phyloP scores from a whole-genome alignment of 2,888 invertebrate genomes.

The Trissolcus brochymenae region DNA sequence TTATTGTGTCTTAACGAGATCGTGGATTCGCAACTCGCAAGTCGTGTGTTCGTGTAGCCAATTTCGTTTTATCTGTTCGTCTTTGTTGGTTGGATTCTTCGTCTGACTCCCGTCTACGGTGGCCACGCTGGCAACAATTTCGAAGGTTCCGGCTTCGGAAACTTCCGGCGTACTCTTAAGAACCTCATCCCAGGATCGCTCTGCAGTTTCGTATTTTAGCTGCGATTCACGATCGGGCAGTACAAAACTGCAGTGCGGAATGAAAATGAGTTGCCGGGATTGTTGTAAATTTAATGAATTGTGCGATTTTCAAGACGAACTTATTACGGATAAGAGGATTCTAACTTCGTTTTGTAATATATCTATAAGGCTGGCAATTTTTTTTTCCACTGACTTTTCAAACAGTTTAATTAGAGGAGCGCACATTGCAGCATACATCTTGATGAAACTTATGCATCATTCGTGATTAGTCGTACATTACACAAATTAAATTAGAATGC shows the following conservation, averaged over 20 bases:
- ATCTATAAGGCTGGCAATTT: constrained; percentile 15
- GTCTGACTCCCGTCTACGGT: constrained; percentile 26
- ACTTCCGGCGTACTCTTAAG: constrained; percentile 58
- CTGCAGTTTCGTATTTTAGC: constrained; percentile 57
- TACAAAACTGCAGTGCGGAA: constrained; percentile 55
- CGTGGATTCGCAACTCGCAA: constrained; percentile 60
- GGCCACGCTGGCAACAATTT: constrained; percentile 50
- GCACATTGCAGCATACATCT: constrained; percentile 14
- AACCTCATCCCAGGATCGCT: constrained; percentile 50
- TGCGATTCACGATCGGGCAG: constrained; percentile 57
- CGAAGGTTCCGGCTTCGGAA: constrained; percentile 58
- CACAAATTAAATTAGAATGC: not conserved
- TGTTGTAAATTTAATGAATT: constrained; percentile 58
- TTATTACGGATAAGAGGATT: constrained; percentile 55
- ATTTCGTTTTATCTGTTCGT: constrained; percentile 55
- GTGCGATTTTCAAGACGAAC: constrained; percentile 53
- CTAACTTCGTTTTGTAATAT: constrained; percentile 46
- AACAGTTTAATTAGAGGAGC: constrained; percentile 25
- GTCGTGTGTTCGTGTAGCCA: constrained; percentile 55
- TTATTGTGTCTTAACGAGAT: constrained; percentile 69
- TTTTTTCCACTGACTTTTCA: constrained; percentile 5
- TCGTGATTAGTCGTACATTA: not conserved
- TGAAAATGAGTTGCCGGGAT: constrained; percentile 57
- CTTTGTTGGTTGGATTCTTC: constrained; percentile 36
- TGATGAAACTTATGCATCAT: constrained; percentile 3